Conservation (phyloP, 2,113 vertebrate genomes). For the Tachysurus vachellii region DNA sequence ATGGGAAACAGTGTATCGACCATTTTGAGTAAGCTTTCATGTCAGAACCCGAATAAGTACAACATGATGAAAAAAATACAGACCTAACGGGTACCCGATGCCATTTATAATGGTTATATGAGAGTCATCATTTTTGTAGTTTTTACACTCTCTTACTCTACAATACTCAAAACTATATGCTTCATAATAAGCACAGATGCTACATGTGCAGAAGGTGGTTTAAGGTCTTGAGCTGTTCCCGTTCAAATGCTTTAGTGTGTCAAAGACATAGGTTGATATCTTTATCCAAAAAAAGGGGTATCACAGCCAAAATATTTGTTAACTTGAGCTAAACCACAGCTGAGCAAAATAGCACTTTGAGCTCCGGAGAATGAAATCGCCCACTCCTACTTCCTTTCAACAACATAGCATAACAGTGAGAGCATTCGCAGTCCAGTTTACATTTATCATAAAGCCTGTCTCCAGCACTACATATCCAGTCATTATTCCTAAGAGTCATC, state of each 20-base stretch:
- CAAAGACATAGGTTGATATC: constrained; percentile 20
- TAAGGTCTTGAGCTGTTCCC: neutral
- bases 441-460: constrained; percentile 23
- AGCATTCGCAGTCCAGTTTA: constrained; percentile 16
- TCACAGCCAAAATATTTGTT: constrained; percentile 25
- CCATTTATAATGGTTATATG: neutral
- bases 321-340: constrained; percentile 37
- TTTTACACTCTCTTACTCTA: neutral
- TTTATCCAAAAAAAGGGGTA: constrained; percentile 1
- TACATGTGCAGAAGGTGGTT: neutral
- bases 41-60: neutral
- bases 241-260: neutral
- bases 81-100: neutral
- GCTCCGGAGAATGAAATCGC: constrained; percentile 28
- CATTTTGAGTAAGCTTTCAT: neutral
- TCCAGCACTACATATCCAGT: constrained; percentile 1
- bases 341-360: constrained; percentile 34
- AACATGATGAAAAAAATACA: neutral
- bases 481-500: neutral
- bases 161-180: neutral
- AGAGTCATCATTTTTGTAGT: neutral
- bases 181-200: neutral
- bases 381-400: constrained; percentile 20
- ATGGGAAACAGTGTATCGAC: neutral
- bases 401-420: constrained; percentile 31